These are phyloP conservation scores for Aphidius ervi DNA, from an alignment of 1,140 invertebrate genomes.

Conservation along the genomic window DNA sequence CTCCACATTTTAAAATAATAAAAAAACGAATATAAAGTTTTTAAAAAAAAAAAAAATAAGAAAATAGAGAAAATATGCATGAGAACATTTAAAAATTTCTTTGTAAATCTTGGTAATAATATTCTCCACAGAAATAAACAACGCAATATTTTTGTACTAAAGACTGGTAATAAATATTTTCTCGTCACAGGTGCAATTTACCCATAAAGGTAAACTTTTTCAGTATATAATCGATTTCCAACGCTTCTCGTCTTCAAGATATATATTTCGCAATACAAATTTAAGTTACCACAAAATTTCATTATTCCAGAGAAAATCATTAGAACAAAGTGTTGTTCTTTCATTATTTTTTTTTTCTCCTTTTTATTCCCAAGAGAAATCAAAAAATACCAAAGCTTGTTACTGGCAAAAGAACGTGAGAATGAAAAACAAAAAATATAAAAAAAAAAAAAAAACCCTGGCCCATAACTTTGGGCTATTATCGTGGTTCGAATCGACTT, in stretches of 20 bases:
- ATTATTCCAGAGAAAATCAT: not conserved
- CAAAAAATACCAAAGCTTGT: too few species aligned
- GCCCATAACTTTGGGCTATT: not conserved
- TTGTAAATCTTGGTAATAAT: too few species aligned
- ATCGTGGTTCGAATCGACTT: constrained; percentile 3
- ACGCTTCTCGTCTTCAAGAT: not conserved
- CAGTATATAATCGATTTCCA: constrained; percentile 10
- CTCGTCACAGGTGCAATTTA: constrained; percentile 25
- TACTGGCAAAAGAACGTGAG: too few species aligned
- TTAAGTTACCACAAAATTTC: not conserved
- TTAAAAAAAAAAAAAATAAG: too few species aligned
- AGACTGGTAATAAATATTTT: constrained; percentile 23
- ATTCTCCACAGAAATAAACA: not conserved
- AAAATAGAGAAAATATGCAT: too few species aligned
- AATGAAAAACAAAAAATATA: not conserved
- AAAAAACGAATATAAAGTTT: too few species aligned
- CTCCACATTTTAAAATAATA: too few species aligned
- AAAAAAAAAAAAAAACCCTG: not conserved
- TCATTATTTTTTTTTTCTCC: too few species aligned
- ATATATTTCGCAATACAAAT: constrained; percentile 1
- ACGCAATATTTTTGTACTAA: constrained; percentile 20
- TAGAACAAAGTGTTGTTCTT: too few species aligned
- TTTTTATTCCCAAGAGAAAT: too few species aligned
- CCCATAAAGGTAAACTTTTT: constrained; percentile 21
- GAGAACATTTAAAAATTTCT: too few species aligned